Percentiles rank a stretch among this genome's conserved stretches.
phyloP scores from a whole-genome alignment of 2,797 vertebrate genomes.

The Syngnathus rostellatus region DNA sequence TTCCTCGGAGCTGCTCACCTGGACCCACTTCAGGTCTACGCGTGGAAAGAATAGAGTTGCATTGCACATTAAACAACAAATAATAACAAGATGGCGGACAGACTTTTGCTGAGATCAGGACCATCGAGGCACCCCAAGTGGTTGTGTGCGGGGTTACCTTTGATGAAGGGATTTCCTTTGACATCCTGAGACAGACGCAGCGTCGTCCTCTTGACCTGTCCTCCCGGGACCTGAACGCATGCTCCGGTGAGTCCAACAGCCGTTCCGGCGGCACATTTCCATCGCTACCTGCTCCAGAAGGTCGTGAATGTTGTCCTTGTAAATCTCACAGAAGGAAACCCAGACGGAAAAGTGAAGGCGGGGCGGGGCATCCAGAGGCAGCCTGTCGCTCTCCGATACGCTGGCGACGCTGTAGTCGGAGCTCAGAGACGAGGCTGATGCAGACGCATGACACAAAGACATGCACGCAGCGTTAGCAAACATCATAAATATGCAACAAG shows the following conservation, averaged over 20 bases:
- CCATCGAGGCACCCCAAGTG: neutral
- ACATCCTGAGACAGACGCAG: constrained; percentile 86
- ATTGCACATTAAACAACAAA: neutral
- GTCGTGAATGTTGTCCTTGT: constrained; percentile 92
- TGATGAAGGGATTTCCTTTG: constrained; percentile 87
- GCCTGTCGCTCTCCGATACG: constrained; percentile 43
- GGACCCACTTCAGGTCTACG: constrained; percentile 85
- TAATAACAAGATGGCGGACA: too few species aligned
- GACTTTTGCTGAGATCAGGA: too few species aligned
- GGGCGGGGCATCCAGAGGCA: constrained; percentile 44
- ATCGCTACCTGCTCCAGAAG: constrained; percentile 70
- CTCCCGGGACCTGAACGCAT: constrained; percentile 57
- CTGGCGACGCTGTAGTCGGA: constrained; percentile 33
- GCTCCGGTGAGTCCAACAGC: constrained; percentile 2
- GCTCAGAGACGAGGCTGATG: constrained; percentile 33
- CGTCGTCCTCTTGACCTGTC: constrained; percentile 69
- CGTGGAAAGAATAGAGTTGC: too few species aligned
- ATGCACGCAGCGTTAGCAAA: too few species aligned
- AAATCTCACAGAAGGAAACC: constrained; percentile 96
- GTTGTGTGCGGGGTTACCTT: constrained; percentile 65
- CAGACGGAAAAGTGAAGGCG: constrained; percentile 77
- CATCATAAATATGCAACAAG: neutral
- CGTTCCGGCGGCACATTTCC: too few species aligned
- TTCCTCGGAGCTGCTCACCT: constrained; percentile 81
- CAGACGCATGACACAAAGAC: constrained; percentile 6